Conservation (phyloP, 1,140 invertebrate genomes). For the Papilio xuthus region DNA sequence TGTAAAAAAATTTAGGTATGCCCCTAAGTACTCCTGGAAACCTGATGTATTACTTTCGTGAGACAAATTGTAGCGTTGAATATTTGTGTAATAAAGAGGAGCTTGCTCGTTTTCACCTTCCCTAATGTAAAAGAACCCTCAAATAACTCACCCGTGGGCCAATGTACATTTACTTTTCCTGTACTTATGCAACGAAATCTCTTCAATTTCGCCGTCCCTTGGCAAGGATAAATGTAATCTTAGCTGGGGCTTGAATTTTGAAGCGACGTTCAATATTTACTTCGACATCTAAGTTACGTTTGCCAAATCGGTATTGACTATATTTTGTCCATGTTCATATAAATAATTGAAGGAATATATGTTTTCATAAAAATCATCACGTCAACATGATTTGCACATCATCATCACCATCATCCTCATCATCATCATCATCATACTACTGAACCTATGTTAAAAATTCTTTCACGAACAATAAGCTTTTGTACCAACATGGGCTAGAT, state of each 20-base stretch:
- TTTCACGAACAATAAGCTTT: not conserved
- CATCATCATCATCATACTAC: too few relatives aligned
- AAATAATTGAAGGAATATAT: not conserved
- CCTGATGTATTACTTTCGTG: not conserved
- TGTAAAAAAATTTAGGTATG: not conserved
- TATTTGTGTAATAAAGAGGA: conserved; percentile 3
- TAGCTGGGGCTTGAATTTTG: not conserved
- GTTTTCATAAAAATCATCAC: not conserved
- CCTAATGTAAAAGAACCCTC: conserved; percentile 19
- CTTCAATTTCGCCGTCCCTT: not conserved
- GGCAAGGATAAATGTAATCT: conserved; percentile 17
- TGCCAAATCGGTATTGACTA: not conserved
- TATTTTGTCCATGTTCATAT: not conserved
- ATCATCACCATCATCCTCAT: too few relatives aligned
- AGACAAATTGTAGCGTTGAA: not conserved
- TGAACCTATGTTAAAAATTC: not conserved
- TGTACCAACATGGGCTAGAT: not conserved
- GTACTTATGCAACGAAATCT: conserved; percentile 15
- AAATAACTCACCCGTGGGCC: not conserved
- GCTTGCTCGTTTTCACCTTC: not conserved
- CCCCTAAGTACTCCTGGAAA: not conserved
- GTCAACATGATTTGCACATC: too few relatives aligned
- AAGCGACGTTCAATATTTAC: conserved; percentile 2
- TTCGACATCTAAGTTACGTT: not conserved
- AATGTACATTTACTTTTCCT: conserved; percentile 14